Evolutionary conservation across 1,140 invertebrate genomes (phyloP).

Genomic region (Caenorhabditis tropicalis): DNA sequence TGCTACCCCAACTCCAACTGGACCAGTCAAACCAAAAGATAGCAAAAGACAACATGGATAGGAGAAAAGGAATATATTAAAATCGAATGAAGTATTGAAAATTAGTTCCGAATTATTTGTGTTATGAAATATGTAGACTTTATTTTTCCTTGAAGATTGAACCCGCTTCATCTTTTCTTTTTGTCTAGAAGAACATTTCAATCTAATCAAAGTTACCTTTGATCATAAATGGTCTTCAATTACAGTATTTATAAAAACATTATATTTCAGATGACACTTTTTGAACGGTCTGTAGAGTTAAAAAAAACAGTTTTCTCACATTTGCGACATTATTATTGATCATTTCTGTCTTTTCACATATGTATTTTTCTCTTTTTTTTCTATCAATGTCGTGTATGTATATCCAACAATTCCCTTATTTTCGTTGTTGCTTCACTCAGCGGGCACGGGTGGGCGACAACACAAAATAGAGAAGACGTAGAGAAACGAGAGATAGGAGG

Average conservation of each 20-base stretch:
- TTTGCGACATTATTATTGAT: not conserved
- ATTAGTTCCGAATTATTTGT: not conserved
- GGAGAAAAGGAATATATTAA: not conserved
- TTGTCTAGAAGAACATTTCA: too few species aligned
- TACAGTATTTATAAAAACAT: too few species aligned
- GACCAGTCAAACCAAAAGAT: not conserved
- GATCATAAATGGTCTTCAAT: too few species aligned
- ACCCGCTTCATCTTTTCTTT: too few species aligned
- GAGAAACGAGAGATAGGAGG: slow-evolving; percentile 4
- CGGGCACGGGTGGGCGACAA: slow-evolving; percentile 34
- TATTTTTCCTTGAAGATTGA: not conserved
- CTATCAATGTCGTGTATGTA: not conserved
- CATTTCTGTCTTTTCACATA: not conserved
- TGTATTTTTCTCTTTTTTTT: not conserved
- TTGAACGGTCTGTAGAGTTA: too few species aligned
- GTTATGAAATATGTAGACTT: not conserved
- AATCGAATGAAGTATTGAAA: not conserved
- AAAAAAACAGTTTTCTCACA: not conserved
- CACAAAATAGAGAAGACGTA: not conserved
- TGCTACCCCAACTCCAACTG: not conserved
- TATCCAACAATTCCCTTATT: slow-evolving; percentile 23
- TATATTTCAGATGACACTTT: too few species aligned
- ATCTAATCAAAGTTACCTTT: too few species aligned
- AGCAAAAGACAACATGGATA: slow-evolving; percentile 17
- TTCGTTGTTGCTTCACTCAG: slow-evolving; percentile 33